Percentiles rank a stretch among this genome's conserved stretches.
These are phyloP conservation scores for Bedellia somnulentella DNA, from an alignment of 2,888 invertebrate genomes.

Conservation along the genomic window DNA sequence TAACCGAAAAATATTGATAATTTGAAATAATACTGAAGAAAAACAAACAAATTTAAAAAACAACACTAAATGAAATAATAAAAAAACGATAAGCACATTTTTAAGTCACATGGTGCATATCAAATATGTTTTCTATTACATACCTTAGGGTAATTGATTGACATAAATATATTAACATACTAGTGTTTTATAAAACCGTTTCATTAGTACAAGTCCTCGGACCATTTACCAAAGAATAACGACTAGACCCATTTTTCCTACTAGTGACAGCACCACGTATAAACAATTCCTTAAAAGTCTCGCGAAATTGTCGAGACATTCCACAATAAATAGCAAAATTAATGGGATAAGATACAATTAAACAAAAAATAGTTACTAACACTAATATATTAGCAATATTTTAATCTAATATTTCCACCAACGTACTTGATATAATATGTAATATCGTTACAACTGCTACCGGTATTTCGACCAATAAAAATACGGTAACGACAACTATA, in stretches of 20 bases:
- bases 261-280: conserved; percentile 64
- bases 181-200: conserved; percentile 69
- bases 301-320: conserved; percentile 92
- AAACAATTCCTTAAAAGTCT: conserved; percentile 88
- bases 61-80: too few species aligned
- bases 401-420: conserved; percentile 74
- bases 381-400: conserved; percentile 76
- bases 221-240: conserved; percentile 81
- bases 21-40: too few species aligned
- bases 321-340: conserved; percentile 96
- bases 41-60: too few species aligned
- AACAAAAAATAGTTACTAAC: conserved; percentile 86
- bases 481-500: conserved; percentile 84
- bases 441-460: conserved; percentile 80
- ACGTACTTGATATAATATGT: conserved; percentile 77
- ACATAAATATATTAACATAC: conserved; percentile 2
- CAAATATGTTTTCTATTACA: too few species aligned
- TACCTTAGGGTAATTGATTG: not conserved
- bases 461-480: conserved; percentile 81
- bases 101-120: too few species aligned
- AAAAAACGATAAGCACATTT: too few species aligned
- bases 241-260: conserved; percentile 70
- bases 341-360: conserved; percentile 88
- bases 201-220: conserved; percentile 83
- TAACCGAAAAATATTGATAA: too few species aligned